Evolutionary conservation across 2,797 vertebrate genomes (phyloP).

Genomic region (Parauchenoglanis ngamensis): DNA sequence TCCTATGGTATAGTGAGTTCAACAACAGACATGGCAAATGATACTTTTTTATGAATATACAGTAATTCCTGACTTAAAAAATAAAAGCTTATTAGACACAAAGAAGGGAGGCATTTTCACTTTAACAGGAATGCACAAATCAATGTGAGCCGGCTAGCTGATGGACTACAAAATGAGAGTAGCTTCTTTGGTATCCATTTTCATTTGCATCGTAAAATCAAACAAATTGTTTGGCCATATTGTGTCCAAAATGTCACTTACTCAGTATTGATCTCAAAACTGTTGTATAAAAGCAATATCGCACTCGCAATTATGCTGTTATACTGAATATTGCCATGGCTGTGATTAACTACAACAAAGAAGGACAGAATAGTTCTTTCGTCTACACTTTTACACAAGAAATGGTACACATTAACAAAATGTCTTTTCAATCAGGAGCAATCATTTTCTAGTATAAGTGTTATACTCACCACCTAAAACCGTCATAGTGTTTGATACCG

Average conservation of each 20-base stretch:
- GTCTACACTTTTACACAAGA: not conserved
- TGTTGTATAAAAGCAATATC: not conserved
- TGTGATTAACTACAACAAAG: not conserved
- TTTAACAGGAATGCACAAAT: not conserved
- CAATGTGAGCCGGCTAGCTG: not conserved
- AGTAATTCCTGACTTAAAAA: not conserved
- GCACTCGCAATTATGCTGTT: not conserved
- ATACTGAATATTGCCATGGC: not conserved
- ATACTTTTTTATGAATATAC: not conserved
- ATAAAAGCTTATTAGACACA: not conserved
- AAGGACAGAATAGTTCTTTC: not conserved
- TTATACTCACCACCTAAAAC: not conserved
- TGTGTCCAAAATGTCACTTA: no score
- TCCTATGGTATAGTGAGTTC: not conserved
- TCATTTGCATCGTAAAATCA: not conserved
- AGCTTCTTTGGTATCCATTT: not conserved
- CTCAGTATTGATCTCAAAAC: no score
- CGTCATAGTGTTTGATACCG: not conserved
- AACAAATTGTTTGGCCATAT: no score
- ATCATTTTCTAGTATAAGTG: no score
- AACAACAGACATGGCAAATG: not conserved
- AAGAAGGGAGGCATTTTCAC: not conserved
- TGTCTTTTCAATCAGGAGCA: no score
- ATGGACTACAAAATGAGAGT: not conserved
- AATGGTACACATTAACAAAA: not conserved